phyloP scores from a whole-genome alignment of 2,797 vertebrate genomes.

The Gallinago solitaria region DNA sequence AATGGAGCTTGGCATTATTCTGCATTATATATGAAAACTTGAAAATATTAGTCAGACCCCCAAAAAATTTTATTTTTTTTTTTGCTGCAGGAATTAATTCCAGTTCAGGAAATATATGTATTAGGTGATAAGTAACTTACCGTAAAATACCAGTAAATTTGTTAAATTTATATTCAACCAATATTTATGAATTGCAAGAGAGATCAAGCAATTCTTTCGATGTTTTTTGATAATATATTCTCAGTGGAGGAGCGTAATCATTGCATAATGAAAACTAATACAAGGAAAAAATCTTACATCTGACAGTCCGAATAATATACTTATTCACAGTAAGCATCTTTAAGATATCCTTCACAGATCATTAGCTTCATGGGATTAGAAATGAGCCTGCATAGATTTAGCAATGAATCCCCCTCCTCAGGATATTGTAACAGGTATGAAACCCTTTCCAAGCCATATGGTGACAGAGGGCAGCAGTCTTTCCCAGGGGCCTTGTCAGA shows the following conservation, averaged over 20 bases:
- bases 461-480: slow-evolving; percentile 62
- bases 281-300: not conserved
- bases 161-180: not conserved
- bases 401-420: slow-evolving; percentile 40
- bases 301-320: slow-evolving; percentile 28
- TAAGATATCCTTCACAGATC: slow-evolving; percentile 74
- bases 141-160: not conserved
- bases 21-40: not conserved
- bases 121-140: not conserved
- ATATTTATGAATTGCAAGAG: slow-evolving; percentile 9
- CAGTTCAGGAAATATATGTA: not conserved
- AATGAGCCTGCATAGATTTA: slow-evolving; percentile 67
- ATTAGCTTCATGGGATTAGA: slow-evolving; percentile 74
- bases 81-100: not conserved
- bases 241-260: slow-evolving; percentile 18
- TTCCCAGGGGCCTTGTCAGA: slow-evolving; percentile 77
- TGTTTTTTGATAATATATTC: slow-evolving; percentile 40
- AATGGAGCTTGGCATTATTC: not conserved
- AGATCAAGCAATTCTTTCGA: slow-evolving; percentile 40
- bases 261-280: slow-evolving; percentile 32
- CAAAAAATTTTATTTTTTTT: not conserved
- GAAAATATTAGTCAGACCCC: not conserved
- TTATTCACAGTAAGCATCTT: slow-evolving; percentile 64
- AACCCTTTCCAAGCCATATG: slow-evolving; percentile 72
- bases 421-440: slow-evolving; percentile 69